Evolutionary conservation across 1,140 invertebrate genomes (phyloP).

Genomic region (Eubasilissa regina): DNA sequence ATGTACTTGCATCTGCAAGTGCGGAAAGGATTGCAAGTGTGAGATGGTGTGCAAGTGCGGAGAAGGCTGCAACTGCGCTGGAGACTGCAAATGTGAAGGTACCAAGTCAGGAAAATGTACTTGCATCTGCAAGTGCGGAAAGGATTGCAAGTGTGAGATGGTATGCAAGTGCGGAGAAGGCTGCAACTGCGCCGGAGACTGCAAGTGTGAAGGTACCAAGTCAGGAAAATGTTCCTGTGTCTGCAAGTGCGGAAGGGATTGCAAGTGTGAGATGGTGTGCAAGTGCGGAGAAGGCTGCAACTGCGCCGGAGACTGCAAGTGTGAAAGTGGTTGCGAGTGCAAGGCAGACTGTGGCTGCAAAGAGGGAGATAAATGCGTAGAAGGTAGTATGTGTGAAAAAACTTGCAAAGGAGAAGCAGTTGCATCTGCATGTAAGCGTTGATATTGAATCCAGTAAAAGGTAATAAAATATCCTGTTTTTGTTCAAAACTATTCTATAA

Average conservation of each 20-base stretch:
- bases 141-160: constrained; percentile 62
- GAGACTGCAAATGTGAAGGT: constrained; percentile 63
- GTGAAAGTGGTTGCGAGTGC: constrained; percentile 40
- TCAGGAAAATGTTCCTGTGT: constrained; percentile 45
- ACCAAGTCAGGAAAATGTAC: constrained; percentile 37
- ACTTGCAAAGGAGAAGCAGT: background rate
- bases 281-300: constrained; percentile 57
- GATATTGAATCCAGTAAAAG: background rate
- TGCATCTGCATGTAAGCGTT: constrained; percentile 58
- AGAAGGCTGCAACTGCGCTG: constrained; percentile 63
- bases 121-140: constrained; percentile 52
- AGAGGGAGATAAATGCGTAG: constrained; percentile 23
- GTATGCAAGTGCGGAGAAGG: constrained; percentile 47
- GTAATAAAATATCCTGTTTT: background rate
- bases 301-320: constrained; percentile 63
- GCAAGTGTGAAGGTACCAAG: constrained; percentile 50
- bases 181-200: constrained; percentile 51
- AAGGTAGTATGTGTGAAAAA: background rate
- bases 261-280: constrained; percentile 42
- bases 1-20: constrained; percentile 47
- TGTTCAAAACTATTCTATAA: background rate
- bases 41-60: constrained; percentile 60
- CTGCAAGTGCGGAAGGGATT: constrained; percentile 53
- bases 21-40: constrained; percentile 43
- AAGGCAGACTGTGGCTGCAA: constrained; percentile 41